phyloP scores from a whole-genome alignment of 2,888 invertebrate species.

The Pterobdella sp. region DNA sequence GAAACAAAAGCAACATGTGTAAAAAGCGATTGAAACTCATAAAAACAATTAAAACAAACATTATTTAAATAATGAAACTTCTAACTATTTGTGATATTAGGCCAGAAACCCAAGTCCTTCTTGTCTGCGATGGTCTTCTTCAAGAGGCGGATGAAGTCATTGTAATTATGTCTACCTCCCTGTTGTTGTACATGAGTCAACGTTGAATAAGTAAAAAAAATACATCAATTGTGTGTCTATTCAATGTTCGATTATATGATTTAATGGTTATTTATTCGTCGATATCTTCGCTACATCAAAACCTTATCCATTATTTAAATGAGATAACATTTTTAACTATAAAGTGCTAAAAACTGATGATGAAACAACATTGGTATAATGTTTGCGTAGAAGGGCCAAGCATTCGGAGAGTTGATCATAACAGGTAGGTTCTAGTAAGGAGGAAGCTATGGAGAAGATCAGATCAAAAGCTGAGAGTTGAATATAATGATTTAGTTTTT shows the following conservation, averaged over 20 bases:
- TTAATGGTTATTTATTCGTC: neutral
- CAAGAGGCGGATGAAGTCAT: neutral
- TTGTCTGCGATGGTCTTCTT: neutral
- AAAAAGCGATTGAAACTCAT: conserved; percentile 10
- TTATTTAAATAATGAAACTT: neutral
- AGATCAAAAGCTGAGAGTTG: no score
- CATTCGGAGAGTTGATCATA: no score
- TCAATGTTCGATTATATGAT: conserved; percentile 18
- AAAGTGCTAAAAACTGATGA: no score
- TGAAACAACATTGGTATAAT: no score
- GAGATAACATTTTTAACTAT: no score
- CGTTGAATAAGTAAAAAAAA: neutral
- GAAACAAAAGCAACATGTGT: neutral
- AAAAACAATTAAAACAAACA: conserved; percentile 9
- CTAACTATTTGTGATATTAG: neutral
- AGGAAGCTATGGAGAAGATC: no score
- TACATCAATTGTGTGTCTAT: neutral
- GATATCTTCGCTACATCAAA: no score
- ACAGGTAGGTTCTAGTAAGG: no score
- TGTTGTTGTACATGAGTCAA: neutral
- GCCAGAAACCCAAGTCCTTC: neutral
- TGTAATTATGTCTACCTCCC: neutral
- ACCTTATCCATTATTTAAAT: no score
- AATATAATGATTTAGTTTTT: no score
- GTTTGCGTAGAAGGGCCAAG: no score